phyloP scores from a whole-genome alignment of 2,888 invertebrate genomes.

The Thysanoteuthis rhombus region DNA sequence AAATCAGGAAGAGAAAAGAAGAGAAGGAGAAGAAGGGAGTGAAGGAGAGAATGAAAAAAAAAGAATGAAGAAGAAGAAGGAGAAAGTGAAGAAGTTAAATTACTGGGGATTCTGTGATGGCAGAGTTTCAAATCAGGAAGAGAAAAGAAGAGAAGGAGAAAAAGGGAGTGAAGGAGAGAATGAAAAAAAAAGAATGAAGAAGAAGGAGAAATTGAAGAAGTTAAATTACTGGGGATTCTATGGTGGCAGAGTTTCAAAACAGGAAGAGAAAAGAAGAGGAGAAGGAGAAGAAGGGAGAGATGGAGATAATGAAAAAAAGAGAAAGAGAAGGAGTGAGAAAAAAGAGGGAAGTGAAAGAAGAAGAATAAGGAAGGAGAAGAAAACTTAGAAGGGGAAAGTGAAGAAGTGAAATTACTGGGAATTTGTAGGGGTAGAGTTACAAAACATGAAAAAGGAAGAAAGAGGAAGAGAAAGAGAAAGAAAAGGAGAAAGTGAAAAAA shows the following conservation, averaged over 20 bases:
- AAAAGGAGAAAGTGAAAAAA: too few species aligned
- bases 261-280: neutral
- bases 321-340: neutral
- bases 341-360: neutral
- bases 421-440: neutral
- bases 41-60: neutral
- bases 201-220: neutral
- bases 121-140: too few species aligned
- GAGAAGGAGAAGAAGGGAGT: neutral
- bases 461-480: too few species aligned
- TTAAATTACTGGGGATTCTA: neutral
- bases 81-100: neutral
- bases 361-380: neutral
- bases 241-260: too few species aligned
- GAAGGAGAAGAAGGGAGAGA: neutral
- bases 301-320: neutral
- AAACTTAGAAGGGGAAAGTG: neutral
- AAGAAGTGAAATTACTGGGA: neutral
- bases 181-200: neutral
- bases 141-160: neutral
- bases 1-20: neutral
- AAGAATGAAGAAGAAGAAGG: neutral
- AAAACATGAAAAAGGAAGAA: too few species aligned
- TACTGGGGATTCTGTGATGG: too few species aligned
- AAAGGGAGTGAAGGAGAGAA: neutral